These are phyloP conservation scores for Conchocele bisecta DNA, from an alignment of 2,888 invertebrate species.

Conservation along the genomic window DNA sequence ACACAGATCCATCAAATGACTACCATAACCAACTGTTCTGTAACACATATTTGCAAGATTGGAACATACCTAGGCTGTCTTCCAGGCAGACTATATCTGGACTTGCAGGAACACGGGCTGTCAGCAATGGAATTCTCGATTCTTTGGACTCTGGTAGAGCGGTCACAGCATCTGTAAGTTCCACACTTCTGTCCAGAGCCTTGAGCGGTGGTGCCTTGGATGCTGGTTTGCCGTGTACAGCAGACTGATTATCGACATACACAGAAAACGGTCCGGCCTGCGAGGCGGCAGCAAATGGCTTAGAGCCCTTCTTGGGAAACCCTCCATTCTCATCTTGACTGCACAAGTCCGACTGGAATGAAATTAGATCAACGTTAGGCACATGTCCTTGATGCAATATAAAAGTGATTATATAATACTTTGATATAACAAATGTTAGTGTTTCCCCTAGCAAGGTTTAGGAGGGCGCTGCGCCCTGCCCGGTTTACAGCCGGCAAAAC, in stretches of 20 bases:
- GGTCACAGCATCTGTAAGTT: slow-evolving; percentile 46
- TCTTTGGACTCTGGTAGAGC: slow-evolving; percentile 47
- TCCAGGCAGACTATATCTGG: slow-evolving; percentile 50
- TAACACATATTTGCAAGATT: too few species aligned
- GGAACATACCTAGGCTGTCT: slow-evolving; percentile 42
- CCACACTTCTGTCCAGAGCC: slow-evolving; percentile 35
- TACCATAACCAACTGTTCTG: too few species aligned
- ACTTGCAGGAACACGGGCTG: slow-evolving; percentile 25
- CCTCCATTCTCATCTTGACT: slow-evolving; percentile 72
- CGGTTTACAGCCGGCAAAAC: too few species aligned
- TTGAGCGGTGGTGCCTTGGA: slow-evolving; percentile 29
- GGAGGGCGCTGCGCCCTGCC: too few species aligned
- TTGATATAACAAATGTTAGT: too few species aligned
- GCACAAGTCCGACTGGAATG: neutral
- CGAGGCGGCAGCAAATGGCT: slow-evolving; percentile 55
- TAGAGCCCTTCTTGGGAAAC: slow-evolving; percentile 49
- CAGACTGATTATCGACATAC: slow-evolving; percentile 71
- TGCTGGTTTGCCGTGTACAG: neutral
- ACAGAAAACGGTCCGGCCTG: slow-evolving; percentile 62
- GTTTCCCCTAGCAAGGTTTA: too few species aligned
- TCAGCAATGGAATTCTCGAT: slow-evolving; percentile 42
- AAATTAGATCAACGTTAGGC: too few species aligned
- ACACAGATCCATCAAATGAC: too few species aligned
- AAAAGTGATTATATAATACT: too few species aligned
- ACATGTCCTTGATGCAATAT: too few species aligned